These are phyloP conservation scores for Ferdinandea cuprea DNA, from an alignment of 2,888 invertebrate genomes.

Conservation along the genomic window DNA sequence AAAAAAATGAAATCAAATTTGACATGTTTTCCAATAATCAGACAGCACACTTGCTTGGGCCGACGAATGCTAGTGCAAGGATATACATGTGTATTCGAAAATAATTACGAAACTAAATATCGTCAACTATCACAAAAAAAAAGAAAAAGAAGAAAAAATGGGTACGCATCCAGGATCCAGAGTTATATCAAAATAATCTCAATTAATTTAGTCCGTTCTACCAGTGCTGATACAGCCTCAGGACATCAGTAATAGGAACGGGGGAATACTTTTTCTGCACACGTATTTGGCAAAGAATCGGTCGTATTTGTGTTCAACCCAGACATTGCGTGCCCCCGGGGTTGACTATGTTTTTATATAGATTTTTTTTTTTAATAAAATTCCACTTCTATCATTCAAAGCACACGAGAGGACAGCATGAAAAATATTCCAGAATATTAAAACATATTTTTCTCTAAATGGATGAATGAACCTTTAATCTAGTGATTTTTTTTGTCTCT, in stretches of 20 bases:
- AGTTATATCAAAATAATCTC: conserved; percentile 47
- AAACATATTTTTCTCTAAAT: conserved; percentile 53
- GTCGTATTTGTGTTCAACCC: conserved; percentile 41
- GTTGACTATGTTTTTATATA: conserved; percentile 19
- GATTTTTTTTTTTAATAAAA: conserved; percentile 53
- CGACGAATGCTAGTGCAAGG: not conserved
- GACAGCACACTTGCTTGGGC: no score
- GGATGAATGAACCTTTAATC: conserved; percentile 56
- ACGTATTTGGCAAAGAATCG: conserved; percentile 3
- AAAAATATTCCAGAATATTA: conserved; percentile 59
- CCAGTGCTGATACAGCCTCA: conserved; percentile 61
- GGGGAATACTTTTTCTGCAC: not conserved
- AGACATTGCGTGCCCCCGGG: conserved; percentile 43
- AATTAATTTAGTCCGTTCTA: conserved; percentile 72
- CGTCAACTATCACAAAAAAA: not conserved
- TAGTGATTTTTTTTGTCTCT: conserved; percentile 11
- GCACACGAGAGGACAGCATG: conserved; percentile 18
- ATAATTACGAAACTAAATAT: conserved; percentile 45
- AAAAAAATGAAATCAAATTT: no score
- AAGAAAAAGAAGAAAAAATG: not conserved
- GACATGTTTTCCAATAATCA: no score
- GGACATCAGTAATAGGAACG: conserved; percentile 53
- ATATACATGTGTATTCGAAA: conserved; percentile 49
- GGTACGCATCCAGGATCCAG: conserved; percentile 18
- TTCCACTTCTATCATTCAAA: conserved; percentile 56